Conservation (phyloP, 2,888 invertebrate species). For the Eupeodes luniger region DNA sequence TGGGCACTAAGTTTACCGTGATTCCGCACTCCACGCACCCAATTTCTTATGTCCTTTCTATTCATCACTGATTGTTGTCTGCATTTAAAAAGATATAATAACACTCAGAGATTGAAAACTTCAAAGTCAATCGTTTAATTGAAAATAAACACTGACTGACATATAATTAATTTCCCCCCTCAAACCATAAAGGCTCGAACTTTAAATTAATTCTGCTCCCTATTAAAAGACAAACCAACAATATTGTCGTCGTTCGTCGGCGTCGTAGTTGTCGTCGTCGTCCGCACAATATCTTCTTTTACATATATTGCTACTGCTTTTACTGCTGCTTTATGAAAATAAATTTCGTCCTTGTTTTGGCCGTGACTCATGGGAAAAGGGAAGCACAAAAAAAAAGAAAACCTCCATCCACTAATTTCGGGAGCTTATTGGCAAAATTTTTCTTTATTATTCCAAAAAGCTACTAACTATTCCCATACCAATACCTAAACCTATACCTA, state of each 20-base stretch:
- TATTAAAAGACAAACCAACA: constrained; percentile 16
- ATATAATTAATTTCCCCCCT: constrained; percentile 69
- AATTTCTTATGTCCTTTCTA: no score
- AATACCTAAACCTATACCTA: background rate
- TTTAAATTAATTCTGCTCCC: constrained; percentile 63
- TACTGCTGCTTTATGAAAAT: constrained; percentile 15
- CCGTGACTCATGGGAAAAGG: constrained; percentile 29
- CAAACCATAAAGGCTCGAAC: constrained; percentile 56
- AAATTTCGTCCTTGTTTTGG: constrained; percentile 41
- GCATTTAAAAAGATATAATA: background rate
- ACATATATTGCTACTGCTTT: no score
- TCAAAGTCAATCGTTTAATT: constrained; percentile 68
- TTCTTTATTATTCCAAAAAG: constrained; percentile 49
- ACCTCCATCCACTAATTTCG: constrained; percentile 13
- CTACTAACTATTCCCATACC: constrained; percentile 30
- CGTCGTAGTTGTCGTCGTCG: background rate
- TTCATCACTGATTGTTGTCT: constrained; percentile 33
- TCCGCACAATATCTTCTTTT: background rate
- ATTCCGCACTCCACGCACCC: background rate
- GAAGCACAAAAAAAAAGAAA: constrained; percentile 5
- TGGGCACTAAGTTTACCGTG: background rate
- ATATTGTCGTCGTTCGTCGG: background rate
- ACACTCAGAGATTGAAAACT: constrained; percentile 56
- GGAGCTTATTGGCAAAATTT: constrained; percentile 7
- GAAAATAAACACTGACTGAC: constrained; percentile 65